These are phyloP conservation scores for Falco punctatus DNA, from an alignment of 2,113 vertebrate genomes.

Conservation along the genomic window DNA sequence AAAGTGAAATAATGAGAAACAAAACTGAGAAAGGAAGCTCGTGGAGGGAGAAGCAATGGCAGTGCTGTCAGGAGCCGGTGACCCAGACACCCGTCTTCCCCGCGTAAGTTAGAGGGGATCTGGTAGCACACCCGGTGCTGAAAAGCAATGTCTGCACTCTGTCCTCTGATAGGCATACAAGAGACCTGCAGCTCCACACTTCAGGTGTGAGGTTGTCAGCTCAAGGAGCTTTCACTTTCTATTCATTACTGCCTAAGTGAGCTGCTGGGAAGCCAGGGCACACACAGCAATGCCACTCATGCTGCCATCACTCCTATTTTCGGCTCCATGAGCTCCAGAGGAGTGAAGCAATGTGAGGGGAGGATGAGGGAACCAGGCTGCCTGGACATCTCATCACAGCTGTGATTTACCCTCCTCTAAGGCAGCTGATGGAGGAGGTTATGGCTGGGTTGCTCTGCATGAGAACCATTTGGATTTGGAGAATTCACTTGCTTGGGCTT, in stretches of 20 bases:
- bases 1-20: background rate
- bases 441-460: background rate
- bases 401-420: background rate
- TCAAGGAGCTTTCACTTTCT: background rate
- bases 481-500: background rate
- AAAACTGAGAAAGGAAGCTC: background rate
- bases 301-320: background rate
- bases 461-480: background rate
- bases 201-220: background rate
- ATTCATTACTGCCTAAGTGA: background rate
- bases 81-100: background rate
- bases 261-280: background rate
- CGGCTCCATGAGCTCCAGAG: background rate
- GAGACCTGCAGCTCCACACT: background rate
- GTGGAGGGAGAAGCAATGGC: background rate
- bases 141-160: background rate
- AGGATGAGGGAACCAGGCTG: background rate
- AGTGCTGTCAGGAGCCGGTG: rapidly evolving
- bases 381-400: background rate
- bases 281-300: background rate
- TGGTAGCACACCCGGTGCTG: background rate
- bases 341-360: background rate
- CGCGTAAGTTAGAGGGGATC: background rate
- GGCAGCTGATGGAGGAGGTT: background rate
- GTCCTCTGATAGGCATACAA: rapidly evolving